These are phyloP conservation scores for Neoniphon sammara DNA, from an alignment of 2,797 vertebrate genomes.

Conservation along the genomic window DNA sequence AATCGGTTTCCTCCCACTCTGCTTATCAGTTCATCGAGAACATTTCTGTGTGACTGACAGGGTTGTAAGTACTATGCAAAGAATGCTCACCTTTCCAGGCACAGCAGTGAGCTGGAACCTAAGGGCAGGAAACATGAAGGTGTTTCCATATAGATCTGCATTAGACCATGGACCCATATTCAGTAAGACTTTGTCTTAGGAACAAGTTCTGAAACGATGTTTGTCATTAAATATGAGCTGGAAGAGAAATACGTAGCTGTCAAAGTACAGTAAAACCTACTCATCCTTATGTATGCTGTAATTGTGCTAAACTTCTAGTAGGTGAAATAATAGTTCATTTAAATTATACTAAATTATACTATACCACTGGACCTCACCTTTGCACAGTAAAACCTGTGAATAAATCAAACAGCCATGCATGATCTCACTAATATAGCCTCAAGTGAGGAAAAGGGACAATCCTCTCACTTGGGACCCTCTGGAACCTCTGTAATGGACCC, in stretches of 20 bases:
- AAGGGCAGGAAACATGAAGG: conserved; percentile 9
- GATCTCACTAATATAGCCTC: too few relatives aligned
- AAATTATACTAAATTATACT: too few relatives aligned
- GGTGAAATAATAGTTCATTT: too few relatives aligned
- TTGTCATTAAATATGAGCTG: too few relatives aligned
- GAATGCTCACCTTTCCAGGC: conserved; percentile 9
- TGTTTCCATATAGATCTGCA: neutral
- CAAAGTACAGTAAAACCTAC: too few relatives aligned
- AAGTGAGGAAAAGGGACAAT: too few relatives aligned
- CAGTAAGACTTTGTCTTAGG: neutral
- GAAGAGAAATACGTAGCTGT: too few relatives aligned
- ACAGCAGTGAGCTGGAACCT: conserved; percentile 22
- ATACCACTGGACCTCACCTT: too few relatives aligned
- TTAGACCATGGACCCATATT: neutral
- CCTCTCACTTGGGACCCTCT: neutral
- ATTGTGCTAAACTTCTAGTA: too few relatives aligned
- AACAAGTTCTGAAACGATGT: neutral
- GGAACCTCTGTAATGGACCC: neutral
- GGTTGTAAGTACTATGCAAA: conserved; percentile 44
- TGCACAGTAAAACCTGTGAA: too few relatives aligned
- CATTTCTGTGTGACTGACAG: conserved; percentile 28
- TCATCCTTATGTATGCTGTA: too few relatives aligned
- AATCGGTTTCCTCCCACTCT: conserved; percentile 58
- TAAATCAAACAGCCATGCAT: too few relatives aligned
- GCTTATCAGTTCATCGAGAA: conserved; percentile 49